Evolutionary conservation across 2,113 vertebrate species (phyloP), one percentile per base, ranked within the genome.

Genomic region (Conger conger): DNA sequence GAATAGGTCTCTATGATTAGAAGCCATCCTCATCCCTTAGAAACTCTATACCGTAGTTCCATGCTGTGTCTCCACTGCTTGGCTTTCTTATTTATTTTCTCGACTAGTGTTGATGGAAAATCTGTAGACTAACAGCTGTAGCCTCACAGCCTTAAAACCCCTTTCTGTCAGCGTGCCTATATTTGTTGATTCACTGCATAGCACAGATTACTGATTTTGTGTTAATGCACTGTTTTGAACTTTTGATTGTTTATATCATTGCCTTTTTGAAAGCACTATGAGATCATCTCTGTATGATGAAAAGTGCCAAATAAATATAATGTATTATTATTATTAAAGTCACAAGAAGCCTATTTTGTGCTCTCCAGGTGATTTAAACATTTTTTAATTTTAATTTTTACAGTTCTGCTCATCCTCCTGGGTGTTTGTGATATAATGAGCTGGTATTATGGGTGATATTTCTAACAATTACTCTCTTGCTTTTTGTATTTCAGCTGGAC

Each of bases 401-500:
- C 68, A 11, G 68, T 33, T 16, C 78, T 40, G 2, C 36, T 42
- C 36, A 27, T 79, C 42, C 18, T 40, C 78, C 20, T 17, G 36
- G 2, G 76, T 16, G 30, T 78, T 37, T 76, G 40, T 76, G 40
- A 83, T 77, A 30, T 77, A 23, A 16, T 9, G 4, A n/a, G 13
- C 9, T 57, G 16, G 16, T 57, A n/a, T 16, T 11, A 57, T 16
- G 54, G 15, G 15, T 27, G 68, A n/a, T 30, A 73, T 2, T 0
- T 50, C 60, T 86, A 45, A 84, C 23, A 50, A 77, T 86, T 86
- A 85, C 27, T 57, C 36, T 84, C 82, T 81, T 63, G 27, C 7
- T 30, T 81, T n/a, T 79, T 86, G 5, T 68, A 87, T 91, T 87
- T 81, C 89, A 95, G 94, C 60, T 85, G 91, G 84, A 84, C 89